Percentiles rank a stretch among this genome's conserved stretches.
phyloP scores from a whole-genome alignment of 2,113 vertebrate genomes.

The Lophura nycthemera region DNA sequence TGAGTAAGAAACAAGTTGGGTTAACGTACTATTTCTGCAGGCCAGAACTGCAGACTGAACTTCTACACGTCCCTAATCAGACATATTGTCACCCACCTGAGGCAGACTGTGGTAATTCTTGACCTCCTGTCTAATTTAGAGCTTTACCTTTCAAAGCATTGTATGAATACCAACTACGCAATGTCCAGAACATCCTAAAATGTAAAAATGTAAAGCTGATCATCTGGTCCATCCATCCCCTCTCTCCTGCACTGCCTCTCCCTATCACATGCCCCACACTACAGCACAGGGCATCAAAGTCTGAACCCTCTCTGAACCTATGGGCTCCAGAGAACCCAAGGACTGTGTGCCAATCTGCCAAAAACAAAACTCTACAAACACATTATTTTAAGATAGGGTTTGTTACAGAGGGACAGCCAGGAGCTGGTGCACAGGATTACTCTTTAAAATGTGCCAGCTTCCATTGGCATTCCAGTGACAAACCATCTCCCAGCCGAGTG shows the following conservation, averaged over 20 bases:
- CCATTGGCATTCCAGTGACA: neutral
- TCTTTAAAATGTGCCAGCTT: neutral
- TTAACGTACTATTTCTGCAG: neutral
- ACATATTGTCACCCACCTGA: neutral
- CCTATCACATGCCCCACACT: neutral
- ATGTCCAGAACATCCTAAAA: neutral
- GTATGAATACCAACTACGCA: neutral
- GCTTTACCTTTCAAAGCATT: neutral
- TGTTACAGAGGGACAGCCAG: neutral
- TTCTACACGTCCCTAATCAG: rapidly evolving
- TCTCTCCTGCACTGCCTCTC: neutral
- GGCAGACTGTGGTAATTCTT: neutral
- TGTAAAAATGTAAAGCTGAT: neutral
- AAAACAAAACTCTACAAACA: neutral
- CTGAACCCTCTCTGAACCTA: neutral
- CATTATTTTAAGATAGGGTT: neutral
- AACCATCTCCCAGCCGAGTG: neutral
- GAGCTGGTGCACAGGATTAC: neutral
- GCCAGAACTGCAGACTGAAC: neutral
- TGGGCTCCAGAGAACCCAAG: neutral
- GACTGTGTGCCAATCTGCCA: neutral
- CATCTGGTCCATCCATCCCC: neutral
- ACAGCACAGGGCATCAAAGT: neutral
- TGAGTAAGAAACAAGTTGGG: neutral
- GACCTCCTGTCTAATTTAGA: neutral